These are phyloP conservation scores for Heliconius hortense DNA, from an alignment of 2,888 invertebrate genomes.

Conservation along the genomic window DNA sequence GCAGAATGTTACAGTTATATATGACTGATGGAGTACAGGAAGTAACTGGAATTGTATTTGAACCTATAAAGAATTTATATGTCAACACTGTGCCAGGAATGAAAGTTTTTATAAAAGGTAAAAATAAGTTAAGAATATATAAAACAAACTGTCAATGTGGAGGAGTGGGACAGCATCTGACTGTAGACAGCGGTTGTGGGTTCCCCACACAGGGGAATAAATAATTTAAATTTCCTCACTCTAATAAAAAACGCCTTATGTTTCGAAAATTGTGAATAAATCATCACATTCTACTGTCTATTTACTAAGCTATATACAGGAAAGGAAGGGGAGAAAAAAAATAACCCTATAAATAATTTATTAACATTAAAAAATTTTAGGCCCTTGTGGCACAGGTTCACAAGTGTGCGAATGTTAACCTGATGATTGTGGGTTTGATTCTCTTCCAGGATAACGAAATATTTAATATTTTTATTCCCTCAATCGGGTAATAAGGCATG, in stretches of 20 bases:
- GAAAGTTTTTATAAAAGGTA: conserved; percentile 84
- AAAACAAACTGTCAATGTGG: neutral
- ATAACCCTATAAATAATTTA: too few relatives aligned
- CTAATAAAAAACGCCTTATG: too few relatives aligned
- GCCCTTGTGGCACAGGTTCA: too few relatives aligned
- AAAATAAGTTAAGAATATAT: neutral
- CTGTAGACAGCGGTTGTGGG: neutral
- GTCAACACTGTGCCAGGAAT: conserved; percentile 83
- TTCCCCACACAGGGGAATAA: neutral
- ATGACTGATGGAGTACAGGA: conserved; percentile 89
- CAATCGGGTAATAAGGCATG: neutral
- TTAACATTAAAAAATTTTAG: too few relatives aligned
- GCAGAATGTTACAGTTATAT: conserved; percentile 58
- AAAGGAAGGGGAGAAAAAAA: too few relatives aligned
- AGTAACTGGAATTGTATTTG: conserved; percentile 87
- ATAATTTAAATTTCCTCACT: neutral
- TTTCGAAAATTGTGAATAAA: too few relatives aligned
- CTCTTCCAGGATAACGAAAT: neutral
- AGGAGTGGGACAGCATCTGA: neutral
- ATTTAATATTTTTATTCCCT: neutral
- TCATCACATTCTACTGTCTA: too few relatives aligned
- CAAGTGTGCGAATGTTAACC: too few relatives aligned
- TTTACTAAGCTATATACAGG: too few relatives aligned
- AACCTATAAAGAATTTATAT: conserved; percentile 80
- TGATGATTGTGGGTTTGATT: neutral